A percentile compares a stretch with the other conserved stretches of the same genome.
These are phyloP conservation scores for Drosophila sordidula DNA, from an alignment of 2,888 invertebrate genomes.

Conservation along the genomic window DNA sequence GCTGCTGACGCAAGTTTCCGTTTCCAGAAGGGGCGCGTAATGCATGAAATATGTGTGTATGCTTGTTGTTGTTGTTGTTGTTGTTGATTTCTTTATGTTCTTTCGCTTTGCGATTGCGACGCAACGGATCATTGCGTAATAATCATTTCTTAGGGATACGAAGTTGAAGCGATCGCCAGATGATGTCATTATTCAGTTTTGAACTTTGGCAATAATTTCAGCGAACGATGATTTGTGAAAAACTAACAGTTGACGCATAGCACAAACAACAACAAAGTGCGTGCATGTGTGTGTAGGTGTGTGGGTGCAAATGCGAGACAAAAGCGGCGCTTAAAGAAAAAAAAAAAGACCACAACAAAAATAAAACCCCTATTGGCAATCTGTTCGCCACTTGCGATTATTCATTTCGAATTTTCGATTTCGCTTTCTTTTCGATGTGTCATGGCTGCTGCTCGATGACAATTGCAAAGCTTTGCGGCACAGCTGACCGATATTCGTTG, in stretches of 20 bases:
- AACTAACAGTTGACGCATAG: constrained; percentile 52
- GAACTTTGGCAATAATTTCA: constrained; percentile 62
- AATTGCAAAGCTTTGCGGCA: constrained; percentile 49
- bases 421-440: constrained; percentile 65
- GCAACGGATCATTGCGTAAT: constrained; percentile 54
- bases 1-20: constrained; percentile 53
- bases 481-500: constrained; percentile 56
- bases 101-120: constrained; percentile 8
- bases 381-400: constrained; percentile 42
- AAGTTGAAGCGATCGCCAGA: constrained; percentile 23
- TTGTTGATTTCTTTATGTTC: not conserved
- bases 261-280: constrained; percentile 8
- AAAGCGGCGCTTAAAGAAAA: constrained; percentile 23
- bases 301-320: not conserved
- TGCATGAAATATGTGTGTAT: constrained; percentile 28
- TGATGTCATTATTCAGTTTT: constrained; percentile 52
- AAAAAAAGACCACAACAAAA: constrained; percentile 6
- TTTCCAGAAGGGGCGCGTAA: constrained; percentile 36
- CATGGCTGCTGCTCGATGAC: constrained; percentile 53
- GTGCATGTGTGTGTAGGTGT: not conserved
- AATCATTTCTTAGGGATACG: constrained; percentile 40
- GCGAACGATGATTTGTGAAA: constrained; percentile 55
- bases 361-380: constrained; percentile 15
- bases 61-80: not conserved
- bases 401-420: constrained; percentile 47